These are phyloP conservation scores for Brienomyrus longianalis DNA, from an alignment of 2,113 vertebrate species.

Conservation along the genomic window DNA sequence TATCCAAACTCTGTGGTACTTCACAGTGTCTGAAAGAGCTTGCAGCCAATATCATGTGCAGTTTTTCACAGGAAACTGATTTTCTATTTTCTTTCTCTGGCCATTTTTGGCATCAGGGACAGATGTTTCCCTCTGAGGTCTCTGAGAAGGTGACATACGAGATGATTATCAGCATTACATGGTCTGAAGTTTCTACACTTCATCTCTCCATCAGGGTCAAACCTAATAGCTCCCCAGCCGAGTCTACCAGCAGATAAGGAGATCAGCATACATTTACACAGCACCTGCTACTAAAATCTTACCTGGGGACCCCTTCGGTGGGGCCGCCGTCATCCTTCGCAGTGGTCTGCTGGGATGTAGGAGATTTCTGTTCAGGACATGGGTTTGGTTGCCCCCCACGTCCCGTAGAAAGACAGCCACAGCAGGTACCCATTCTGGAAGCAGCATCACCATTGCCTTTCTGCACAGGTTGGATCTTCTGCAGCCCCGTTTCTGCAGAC, in stretches of 20 bases:
- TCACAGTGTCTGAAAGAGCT: not conserved
- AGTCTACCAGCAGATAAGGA: not conserved
- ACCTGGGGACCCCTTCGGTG: slow-evolving; percentile 45
- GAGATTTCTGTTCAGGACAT: slow-evolving; percentile 30
- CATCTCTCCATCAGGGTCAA: not conserved
- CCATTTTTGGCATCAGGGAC: not conserved
- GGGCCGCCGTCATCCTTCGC: slow-evolving; percentile 40
- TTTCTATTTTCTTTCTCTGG: not conserved
- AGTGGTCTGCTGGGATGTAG: slow-evolving; percentile 37
- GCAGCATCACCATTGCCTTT: slow-evolving; percentile 37
- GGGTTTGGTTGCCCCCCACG: slow-evolving; percentile 21
- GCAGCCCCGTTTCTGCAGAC: slow-evolving; percentile 26
- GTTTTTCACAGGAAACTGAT: not conserved
- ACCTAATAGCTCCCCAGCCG: not conserved
- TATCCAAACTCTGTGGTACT: not conserved
- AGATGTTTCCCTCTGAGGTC: not conserved
- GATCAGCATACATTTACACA: not conserved
- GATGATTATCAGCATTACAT: not conserved
- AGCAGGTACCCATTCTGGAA: slow-evolving; percentile 54
- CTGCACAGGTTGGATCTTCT: slow-evolving; percentile 22
- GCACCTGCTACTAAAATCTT: slow-evolving; percentile 22
- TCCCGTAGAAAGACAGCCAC: slow-evolving; percentile 46
- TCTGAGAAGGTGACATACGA: not conserved
- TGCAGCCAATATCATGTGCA: not conserved
- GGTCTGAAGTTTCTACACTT: not conserved